Evolutionary conservation across 2,888 invertebrate species (phyloP).

Genomic region (Phymatocera aterrima): DNA sequence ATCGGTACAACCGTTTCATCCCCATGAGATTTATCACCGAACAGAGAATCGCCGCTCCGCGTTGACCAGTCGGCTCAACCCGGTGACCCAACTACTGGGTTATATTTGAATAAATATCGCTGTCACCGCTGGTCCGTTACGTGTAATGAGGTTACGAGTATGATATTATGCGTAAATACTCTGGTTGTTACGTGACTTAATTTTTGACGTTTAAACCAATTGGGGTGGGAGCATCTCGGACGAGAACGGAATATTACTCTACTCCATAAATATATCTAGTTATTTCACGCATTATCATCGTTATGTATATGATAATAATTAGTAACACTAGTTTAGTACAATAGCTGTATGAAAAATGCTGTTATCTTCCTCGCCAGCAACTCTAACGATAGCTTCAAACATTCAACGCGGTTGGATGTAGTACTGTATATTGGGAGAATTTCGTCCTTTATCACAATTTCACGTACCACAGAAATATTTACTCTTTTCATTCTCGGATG

Average conservation of each 20-base stretch:
- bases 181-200: constrained; percentile 4
- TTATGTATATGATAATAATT: too few species aligned
- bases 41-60: too few species aligned
- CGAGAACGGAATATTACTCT: not conserved
- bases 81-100: not conserved
- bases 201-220: constrained; percentile 13
- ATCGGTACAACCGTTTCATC: not conserved
- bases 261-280: not conserved
- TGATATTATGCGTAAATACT: constrained; percentile 24
- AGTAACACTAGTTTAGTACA: too few species aligned
- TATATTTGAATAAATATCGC: constrained; percentile 13
- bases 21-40: too few species aligned
- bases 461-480: too few species aligned
- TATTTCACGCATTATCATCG: not conserved
- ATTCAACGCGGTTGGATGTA: too few species aligned
- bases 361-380: too few species aligned
- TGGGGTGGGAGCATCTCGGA: constrained; percentile 18
- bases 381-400: too few species aligned
- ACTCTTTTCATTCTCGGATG: too few species aligned
- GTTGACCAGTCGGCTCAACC: not conserved
- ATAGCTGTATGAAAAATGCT: too few species aligned
- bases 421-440: too few species aligned
- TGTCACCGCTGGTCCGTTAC: not conserved
- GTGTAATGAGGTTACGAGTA: constrained; percentile 7
- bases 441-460: too few species aligned